Percentiles rank a stretch among this genome's conserved stretches.
Conservation (phyloP, 2,888 invertebrate genomes). For the Oligia fasciuncula region DNA sequence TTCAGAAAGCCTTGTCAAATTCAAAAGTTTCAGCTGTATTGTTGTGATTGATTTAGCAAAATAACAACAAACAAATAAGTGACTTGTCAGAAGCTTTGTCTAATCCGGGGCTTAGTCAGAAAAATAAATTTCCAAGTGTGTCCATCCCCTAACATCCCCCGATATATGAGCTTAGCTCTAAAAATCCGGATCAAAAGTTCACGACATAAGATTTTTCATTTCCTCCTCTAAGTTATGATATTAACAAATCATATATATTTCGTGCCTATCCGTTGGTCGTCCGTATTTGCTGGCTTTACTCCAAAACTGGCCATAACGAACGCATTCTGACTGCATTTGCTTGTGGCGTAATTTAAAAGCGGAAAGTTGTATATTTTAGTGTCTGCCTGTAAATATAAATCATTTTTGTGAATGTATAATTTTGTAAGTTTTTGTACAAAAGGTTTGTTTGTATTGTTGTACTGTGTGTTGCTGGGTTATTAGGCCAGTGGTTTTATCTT, state of each 20-base stretch:
- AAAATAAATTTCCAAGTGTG: not conserved
- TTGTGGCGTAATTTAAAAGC: slow-evolving; percentile 60
- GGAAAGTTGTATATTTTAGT: slow-evolving; percentile 24
- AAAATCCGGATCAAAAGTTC: slow-evolving; percentile 49
- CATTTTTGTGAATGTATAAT: slow-evolving; percentile 50
- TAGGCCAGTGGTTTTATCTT: slow-evolving; percentile 21
- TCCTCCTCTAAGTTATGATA: slow-evolving; percentile 55
- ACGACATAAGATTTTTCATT: slow-evolving; percentile 60
- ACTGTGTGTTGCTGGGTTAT: slow-evolving; percentile 7
- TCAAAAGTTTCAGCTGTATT: too few relatives aligned
- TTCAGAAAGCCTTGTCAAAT: not conserved
- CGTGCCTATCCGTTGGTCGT: slow-evolving; percentile 64
- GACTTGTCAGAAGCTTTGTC: not conserved
- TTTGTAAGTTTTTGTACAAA: slow-evolving; percentile 14
- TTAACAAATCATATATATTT: slow-evolving; percentile 65
- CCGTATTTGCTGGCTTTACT: slow-evolving; percentile 73
- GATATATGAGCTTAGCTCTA: slow-evolving; percentile 11
- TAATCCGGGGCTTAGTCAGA: not conserved
- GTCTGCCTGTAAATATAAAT: slow-evolving; percentile 43
- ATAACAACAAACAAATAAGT: not conserved
- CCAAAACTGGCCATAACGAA: slow-evolving; percentile 80
- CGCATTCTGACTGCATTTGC: slow-evolving; percentile 80
- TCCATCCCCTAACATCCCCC: not conserved
- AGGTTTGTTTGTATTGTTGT: slow-evolving; percentile 32
- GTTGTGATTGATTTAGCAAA: not conserved